phyloP scores from a whole-genome alignment of 2,888 invertebrate genomes.

The Callimorpha dominula region DNA sequence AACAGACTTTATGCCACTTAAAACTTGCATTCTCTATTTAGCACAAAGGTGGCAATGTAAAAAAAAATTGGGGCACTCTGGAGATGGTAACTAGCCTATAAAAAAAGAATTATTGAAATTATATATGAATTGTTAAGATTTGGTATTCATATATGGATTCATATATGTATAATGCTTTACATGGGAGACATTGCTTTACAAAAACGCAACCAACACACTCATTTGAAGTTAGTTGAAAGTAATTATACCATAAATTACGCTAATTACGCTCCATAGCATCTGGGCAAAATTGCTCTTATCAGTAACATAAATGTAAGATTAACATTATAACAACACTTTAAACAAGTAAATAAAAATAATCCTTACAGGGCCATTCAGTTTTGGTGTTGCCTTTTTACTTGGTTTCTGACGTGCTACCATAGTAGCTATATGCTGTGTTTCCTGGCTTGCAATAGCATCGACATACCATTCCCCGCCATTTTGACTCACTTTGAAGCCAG shows the following conservation, averaged over 20 bases:
- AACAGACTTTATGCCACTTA: background rate
- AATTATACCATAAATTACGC: background rate
- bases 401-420: slow-evolving; percentile 82
- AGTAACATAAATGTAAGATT: background rate
- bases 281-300: background rate
- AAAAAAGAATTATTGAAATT: background rate
- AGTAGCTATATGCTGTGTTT: slow-evolving; percentile 87
- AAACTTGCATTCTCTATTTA: slow-evolving; percentile 1
- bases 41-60: background rate
- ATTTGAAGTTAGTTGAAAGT: too few species aligned
- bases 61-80: background rate
- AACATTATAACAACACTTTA: background rate
- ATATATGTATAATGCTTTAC: too few species aligned
- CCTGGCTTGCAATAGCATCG: slow-evolving; percentile 86
- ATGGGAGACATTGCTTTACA: too few species aligned
- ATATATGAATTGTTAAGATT: background rate
- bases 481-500: slow-evolving; percentile 85
- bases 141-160: too few species aligned
- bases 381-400: slow-evolving; percentile 72
- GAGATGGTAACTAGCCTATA: background rate
- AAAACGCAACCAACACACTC: too few species aligned
- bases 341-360: slow-evolving; percentile 4
- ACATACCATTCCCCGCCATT: slow-evolving; percentile 85
- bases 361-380: slow-evolving; percentile 71
- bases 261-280: background rate